Evolutionary conservation across 2,888 invertebrate species (phyloP), one percentile per base, ranked within the genome.

Genomic region (Platycnemis pennipes): DNA sequence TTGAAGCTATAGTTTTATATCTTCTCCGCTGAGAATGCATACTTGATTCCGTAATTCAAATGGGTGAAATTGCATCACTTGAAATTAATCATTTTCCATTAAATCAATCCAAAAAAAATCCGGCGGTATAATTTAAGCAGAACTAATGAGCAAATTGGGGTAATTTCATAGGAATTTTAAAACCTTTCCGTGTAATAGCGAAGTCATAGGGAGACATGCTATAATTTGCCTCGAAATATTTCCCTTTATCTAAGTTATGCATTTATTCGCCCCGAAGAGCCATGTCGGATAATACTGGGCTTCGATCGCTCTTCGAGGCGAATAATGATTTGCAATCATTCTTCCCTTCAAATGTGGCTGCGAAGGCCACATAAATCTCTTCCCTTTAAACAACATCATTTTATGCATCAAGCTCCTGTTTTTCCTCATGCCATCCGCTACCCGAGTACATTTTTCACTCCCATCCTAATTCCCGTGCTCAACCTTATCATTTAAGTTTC

Each of bases 331-430:
- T 1, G 37, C 77, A 77, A 77, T 77, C 37, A 7, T 77, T 77
- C 37, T 31, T 77, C 77, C 77, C 77, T 37, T 77, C 77, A 11
- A 37, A 37, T 77, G 77, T 37, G 37, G 37, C 16, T 77, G 31
- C 37, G 37, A 77, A 77, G 77, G 77, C 11, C 77, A 37, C 31
- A 77, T 77, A 77, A 77, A 77, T 77, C 77, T 37, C 77, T 77
- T 63, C 63, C 1, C 31, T 77, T 77, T 31, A 77, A 77, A 77
- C 13, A 77, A 37, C 77, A 37, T 37, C 77, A 13, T 37, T 16
- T 31, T 77, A 77, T 77, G 37, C 77, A 77, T 69, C 77, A 77
- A 77, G 37, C 77, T 77, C 77, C 77, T 77, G 31, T 37, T 77
- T 77, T 37, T 77, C 77, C 77, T 77, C 77, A 2, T 77, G 77